Base-by-base conservation (phyloP, 37 sponge, comb jelly and placozoan species). In the Amphimedon queenslandica region DNA sequence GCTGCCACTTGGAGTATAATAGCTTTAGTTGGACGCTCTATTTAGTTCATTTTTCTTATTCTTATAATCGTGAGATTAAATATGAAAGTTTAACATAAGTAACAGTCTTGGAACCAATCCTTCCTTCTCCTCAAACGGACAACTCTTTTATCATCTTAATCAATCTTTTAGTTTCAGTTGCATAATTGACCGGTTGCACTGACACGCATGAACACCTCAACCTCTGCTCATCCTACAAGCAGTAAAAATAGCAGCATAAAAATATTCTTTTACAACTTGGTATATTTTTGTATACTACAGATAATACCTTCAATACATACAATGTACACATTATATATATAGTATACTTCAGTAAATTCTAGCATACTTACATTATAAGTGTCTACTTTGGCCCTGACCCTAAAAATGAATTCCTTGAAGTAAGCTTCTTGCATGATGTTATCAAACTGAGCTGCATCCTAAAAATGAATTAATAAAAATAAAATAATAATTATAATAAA, bases 371-470 rank as follows among this genome's bases (percentile, higher is more conserved):
- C 96, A 76, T 92, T 89, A 66, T 69, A 96, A 8, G 81, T 80
- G 30, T 96, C 96, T 81, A 89, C 66, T 73, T 89, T 96, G 63
- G 90, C 90, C 60, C 96, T 83, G 57, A 79, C 64, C 55, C 77
- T 61, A 40, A 96, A 83, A 10, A 67, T 76, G 58, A 58, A 89
- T 42, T 82, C 75, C 37, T 75, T 76, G 40, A 92, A 96, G 71
- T 73, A 83, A 40, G 86, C 87, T 65, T 78, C 66, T 57, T 85
- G 69, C 40, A 85, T 82, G 42, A 83, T 63, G 4, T 71, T 10
- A 56, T 96, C 93, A 79, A 57, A 96, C 25, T 70, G 77, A 2
- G 55, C 35, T 21, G 83, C 89, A 40, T 89, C 76, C 58, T 82
- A 36, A 13, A 38, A 57, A 24, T 2, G n/a, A 55, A 55, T 6